Conservation (phyloP, 1,140 invertebrate genomes). For the Meloidogyne hapla region DNA sequence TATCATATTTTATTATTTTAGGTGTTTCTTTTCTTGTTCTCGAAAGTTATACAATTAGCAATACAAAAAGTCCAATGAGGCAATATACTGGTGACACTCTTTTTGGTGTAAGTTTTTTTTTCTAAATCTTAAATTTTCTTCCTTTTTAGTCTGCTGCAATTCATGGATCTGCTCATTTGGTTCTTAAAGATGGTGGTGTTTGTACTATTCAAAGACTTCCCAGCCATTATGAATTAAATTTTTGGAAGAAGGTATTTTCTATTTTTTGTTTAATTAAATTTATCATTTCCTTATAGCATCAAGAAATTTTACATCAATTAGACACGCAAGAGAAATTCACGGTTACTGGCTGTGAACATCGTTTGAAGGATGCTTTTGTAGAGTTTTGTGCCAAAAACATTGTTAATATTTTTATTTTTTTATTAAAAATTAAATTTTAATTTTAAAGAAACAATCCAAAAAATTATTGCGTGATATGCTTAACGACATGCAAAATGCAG, state of each 20-base stretch:
- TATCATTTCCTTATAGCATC: conserved; percentile 4
- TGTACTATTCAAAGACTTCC: conserved; percentile 21
- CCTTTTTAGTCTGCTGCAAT: neutral
- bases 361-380: conserved; percentile 23
- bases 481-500: neutral
- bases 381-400: conserved; percentile 28
- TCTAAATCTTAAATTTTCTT: neutral
- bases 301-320: conserved; percentile 14
- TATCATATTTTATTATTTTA: neutral
- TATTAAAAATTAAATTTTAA: neutral
- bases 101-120: conserved; percentile 10
- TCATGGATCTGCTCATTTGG: conserved; percentile 22
- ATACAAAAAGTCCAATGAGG: neutral
- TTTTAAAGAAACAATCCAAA: conserved; percentile 21
- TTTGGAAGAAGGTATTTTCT: conserved; percentile 24
- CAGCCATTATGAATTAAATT: conserved; percentile 1
- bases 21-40: neutral
- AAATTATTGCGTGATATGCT: conserved; percentile 18
- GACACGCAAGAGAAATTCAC: conserved; percentile 12
- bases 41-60: neutral
- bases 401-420: neutral
- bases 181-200: conserved; percentile 21
- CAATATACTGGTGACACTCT: neutral
- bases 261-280: neutral
- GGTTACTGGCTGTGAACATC: conserved; percentile 2